phyloP scores from a whole-genome alignment of 2,113 vertebrate genomes.

The Pedetes capensis region DNA sequence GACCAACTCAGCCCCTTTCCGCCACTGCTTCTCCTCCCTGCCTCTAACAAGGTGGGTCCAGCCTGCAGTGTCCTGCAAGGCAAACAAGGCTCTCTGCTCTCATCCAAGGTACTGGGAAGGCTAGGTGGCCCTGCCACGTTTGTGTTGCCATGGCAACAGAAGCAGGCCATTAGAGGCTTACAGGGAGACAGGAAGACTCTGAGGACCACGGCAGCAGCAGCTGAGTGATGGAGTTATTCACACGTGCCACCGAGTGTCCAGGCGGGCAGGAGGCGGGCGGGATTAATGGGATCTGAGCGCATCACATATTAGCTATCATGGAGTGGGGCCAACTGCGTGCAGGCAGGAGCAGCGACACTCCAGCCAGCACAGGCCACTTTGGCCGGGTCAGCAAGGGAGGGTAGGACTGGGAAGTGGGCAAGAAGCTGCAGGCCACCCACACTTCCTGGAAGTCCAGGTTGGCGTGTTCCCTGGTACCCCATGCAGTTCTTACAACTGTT shows the following conservation, averaged over 20 bases:
- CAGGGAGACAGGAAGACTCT: not conserved
- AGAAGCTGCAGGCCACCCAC: not conserved
- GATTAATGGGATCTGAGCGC: not conserved
- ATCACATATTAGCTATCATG: not conserved
- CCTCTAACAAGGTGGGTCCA: accelerated
- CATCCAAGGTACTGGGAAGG: not conserved
- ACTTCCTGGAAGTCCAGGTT: not conserved
- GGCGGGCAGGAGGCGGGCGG: no score
- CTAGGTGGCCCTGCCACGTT: not conserved
- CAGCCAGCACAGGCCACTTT: accelerated
- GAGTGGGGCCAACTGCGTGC: not conserved
- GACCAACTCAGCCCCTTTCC: accelerated
- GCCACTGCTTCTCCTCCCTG: not conserved
- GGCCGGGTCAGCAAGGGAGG: no score
- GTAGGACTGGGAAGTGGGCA: no score
- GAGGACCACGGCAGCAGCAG: not conserved
- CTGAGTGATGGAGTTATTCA: not conserved
- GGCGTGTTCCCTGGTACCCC: not conserved
- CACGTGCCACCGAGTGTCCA: not conserved
- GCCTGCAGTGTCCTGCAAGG: not conserved
- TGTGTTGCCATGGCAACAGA: constrained; percentile 52
- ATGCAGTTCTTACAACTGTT: not conserved
- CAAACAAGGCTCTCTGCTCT: not conserved
- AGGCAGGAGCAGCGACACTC: not conserved
- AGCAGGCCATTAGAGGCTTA: constrained; percentile 23